Base-by-base conservation (phyloP, 1,140 invertebrate genomes). In the Trinorchestia longiramus region DNA sequence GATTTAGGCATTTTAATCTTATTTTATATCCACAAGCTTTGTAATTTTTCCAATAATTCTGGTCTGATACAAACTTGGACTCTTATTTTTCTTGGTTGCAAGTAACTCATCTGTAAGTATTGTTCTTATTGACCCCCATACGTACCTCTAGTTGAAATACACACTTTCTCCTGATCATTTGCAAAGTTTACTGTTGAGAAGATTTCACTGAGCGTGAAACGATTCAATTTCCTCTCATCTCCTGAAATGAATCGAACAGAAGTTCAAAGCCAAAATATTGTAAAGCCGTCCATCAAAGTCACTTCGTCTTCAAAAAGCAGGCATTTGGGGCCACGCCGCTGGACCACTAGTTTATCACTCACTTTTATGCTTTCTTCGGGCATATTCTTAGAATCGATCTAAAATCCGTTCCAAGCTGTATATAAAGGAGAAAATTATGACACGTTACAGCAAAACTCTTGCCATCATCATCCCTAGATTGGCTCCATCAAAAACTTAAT, bases 341-440 rank as follows among this genome's bases (percentile, higher is more conserved):
- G 62, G 62, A 19, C 62, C 11, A 23, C 62, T 77, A 77, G 15
- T 77, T 77, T 77, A 77, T 77, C 62, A 19, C 62, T 11, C 62
- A 28, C 62, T 77, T 77, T 77, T 77, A 77, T 77, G 62, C 62
- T 77, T 77, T 77, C 62, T 77, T 28, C 28, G 62, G 28, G 88
- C 41, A 90, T 90, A 41, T 90, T 90, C 88, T 90, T 43, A 43
- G 88, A 90, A 90, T 90, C 88, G 43, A 90, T 90, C 88, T 90
- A 90, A 90, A 42, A 8, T 90, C 41, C 88, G 43, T 90, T 90
- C 41, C 28, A 90, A 42, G 0, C 43, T 43, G n/a, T 28, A 90
- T 90, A 90, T 36, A 90, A 42, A 42, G 43, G 11, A 19, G 88
- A 90, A 90, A 90, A 90, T 90, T 90, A 77, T 77, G 88, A 42